These are phyloP conservation scores for Zaprionus africanus DNA, from an alignment of 1,140 invertebrate genomes.

Conservation along the genomic window DNA sequence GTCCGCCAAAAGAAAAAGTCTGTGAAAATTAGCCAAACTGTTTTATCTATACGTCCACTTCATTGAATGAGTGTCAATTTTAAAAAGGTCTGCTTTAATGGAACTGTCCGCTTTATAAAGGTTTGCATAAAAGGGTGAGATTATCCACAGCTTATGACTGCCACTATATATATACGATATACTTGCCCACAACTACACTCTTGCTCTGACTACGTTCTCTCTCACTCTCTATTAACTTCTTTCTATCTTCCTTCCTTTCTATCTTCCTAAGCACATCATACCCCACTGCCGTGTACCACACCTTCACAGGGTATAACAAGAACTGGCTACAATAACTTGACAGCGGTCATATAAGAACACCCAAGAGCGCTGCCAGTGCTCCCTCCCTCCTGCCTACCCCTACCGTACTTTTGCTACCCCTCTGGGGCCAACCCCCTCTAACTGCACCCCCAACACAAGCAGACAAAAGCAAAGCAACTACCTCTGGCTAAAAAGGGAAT, in stretches of 20 bases:
- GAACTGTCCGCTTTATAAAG: no score
- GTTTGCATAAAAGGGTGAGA: no score
- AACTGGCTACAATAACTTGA: constrained; percentile 55
- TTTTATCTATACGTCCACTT: no score
- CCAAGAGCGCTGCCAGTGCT: constrained; percentile 44
- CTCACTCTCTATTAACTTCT: neutral
- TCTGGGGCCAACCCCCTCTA: neutral
- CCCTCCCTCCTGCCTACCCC: neutral
- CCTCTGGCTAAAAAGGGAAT: constrained; percentile 69
- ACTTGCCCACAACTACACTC: neutral
- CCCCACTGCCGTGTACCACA: neutral
- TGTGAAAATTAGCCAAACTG: no score
- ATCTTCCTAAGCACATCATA: neutral
- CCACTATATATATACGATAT: no score
- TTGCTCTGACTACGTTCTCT: neutral
- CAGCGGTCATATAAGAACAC: constrained; percentile 79
- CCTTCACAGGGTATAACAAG: constrained; percentile 32
- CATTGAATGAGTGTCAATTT: no score
- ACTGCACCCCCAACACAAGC: constrained; percentile 27
- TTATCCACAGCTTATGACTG: no score
- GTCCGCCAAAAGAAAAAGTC: no score
- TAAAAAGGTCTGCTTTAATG: no score
- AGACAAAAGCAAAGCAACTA: constrained; percentile 76
- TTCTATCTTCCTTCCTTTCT: neutral
- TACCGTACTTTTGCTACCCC: neutral